Evolutionary conservation across 2,797 vertebrate species (phyloP).

Genomic region (Coranthus polyacanthus): DNA sequence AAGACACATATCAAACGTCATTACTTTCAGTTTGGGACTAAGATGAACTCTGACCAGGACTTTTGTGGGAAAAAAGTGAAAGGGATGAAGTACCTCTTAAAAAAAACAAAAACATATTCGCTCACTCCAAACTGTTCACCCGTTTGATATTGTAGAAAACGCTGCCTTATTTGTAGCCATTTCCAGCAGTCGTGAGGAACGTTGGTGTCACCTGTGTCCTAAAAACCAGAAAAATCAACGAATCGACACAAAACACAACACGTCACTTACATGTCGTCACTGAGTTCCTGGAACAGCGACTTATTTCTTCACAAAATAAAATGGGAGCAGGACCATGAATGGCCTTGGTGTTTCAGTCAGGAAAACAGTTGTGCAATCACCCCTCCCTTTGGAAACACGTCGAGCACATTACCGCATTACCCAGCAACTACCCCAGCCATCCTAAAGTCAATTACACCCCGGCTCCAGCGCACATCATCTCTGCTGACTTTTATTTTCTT

Average conservation of each 20-base stretch:
- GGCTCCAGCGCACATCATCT: background rate
- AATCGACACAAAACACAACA: constrained; percentile 22
- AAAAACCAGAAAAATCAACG: constrained; percentile 23
- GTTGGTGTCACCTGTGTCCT: background rate
- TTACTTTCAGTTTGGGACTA: no score
- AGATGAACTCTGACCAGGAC: no score
- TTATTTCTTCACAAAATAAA: constrained; percentile 16
- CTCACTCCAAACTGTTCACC: background rate
- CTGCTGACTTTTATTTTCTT: constrained; percentile 8
- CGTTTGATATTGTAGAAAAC: background rate
- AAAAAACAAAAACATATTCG: no score
- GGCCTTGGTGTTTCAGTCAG: constrained; percentile 44
- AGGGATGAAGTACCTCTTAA: no score
- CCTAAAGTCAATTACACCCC: background rate
- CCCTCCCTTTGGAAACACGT: constrained; percentile 57
- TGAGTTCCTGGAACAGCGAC: constrained; percentile 27
- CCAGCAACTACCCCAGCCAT: constrained; percentile 35
- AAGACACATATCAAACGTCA: no score
- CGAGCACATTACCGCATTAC: constrained; percentile 44
- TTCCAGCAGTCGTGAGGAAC: background rate
- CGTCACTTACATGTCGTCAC: constrained; percentile 28
- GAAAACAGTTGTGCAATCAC: constrained; percentile 30
- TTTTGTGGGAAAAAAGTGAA: no score
- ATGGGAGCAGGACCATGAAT: constrained; percentile 57
- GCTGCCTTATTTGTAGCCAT: background rate